Evolutionary conservation across 2,113 vertebrate species (phyloP).

Genomic region (Chrysemys picta): DNA sequence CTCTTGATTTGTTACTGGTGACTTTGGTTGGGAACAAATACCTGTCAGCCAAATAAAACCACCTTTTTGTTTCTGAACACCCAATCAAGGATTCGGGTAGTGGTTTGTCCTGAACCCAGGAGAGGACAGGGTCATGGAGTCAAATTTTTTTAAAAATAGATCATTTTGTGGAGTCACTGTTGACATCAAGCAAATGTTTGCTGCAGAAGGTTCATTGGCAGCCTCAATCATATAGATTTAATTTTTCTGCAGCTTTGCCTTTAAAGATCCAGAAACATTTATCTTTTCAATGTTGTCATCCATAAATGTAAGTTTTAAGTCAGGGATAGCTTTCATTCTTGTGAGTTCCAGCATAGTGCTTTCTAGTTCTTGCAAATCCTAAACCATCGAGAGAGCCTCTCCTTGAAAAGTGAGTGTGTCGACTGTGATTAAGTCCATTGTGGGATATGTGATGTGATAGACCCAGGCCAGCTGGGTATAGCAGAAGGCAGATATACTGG

Average conservation of each 20-base stretch:
- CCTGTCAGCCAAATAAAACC: too few species aligned
- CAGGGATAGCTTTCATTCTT: rapidly evolving
- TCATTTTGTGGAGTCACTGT: rapidly evolving
- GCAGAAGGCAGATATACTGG: too few species aligned
- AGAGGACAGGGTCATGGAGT: too few species aligned
- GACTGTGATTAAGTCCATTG: neutral
- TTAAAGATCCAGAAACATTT: neutral
- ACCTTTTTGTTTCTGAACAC: too few species aligned
- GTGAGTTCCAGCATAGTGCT: rapidly evolving
- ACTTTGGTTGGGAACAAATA: too few species aligned
- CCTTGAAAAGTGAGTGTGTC: neutral
- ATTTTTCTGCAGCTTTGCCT: neutral
- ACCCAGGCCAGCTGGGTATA: too few species aligned
- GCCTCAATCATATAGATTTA: too few species aligned
- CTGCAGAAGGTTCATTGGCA: rapidly evolving
- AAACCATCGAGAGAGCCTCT: neutral
- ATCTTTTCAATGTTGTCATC: neutral
- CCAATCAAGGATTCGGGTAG: too few species aligned
- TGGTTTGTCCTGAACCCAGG: too few species aligned
- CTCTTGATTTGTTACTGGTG: too few species aligned
- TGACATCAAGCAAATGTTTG: neutral
- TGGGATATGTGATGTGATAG: too few species aligned
- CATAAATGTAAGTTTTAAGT: too few species aligned
- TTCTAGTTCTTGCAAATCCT: neutral
- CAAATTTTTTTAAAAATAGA: rapidly evolving